These are phyloP conservation scores for Bubo scandiacus DNA, from an alignment of 2,113 vertebrate genomes.

Conservation along the genomic window DNA sequence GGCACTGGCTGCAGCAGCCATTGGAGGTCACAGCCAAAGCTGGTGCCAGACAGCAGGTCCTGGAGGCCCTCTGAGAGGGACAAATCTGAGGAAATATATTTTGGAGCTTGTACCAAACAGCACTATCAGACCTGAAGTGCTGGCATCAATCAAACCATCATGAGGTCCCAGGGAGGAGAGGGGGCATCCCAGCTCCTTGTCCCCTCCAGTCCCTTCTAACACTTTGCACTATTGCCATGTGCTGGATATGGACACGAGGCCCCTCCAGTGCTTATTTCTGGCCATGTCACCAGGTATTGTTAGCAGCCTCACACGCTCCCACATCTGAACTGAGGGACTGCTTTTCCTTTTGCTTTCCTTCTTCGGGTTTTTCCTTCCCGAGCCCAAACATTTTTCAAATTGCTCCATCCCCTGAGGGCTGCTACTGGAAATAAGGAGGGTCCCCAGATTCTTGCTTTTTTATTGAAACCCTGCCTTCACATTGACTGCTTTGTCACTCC, in stretches of 20 bases:
- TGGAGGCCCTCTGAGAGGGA: not conserved
- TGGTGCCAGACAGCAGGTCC: not conserved
- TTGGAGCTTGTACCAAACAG: not conserved
- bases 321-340: not conserved
- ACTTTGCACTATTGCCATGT: too few species aligned
- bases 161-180: not conserved
- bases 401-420: not conserved
- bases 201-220: rapidly evolving
- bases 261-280: not conserved
- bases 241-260: not conserved
- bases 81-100: not conserved
- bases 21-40: not conserved
- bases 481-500: not conserved
- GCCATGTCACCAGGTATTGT: not conserved
- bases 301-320: not conserved
- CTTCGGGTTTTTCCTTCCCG: not conserved
- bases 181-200: not conserved
- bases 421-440: not conserved
- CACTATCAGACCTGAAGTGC: not conserved
- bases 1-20: not conserved
- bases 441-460: not conserved
- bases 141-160: not conserved
- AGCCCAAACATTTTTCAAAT: not conserved
- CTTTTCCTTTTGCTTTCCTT: not conserved
- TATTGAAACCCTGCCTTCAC: not conserved